Evolutionary conservation across 1,140 invertebrate genomes (phyloP).

Genomic region (Episyrphus balteatus): DNA sequence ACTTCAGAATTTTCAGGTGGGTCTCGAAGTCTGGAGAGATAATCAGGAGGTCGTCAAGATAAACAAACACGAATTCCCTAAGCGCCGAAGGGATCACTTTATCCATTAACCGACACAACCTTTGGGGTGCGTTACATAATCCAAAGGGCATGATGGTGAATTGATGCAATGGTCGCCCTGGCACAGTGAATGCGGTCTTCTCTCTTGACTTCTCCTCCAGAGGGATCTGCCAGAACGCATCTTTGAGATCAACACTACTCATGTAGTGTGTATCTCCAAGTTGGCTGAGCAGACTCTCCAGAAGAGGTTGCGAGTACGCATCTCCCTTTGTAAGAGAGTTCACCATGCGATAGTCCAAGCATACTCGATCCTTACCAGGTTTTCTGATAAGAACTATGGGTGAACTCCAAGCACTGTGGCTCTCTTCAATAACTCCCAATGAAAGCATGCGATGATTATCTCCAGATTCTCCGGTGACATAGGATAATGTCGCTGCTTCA

Average conservation of each 20-base stretch:
- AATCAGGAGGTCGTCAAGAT: constrained; percentile 11
- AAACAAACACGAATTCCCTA: constrained; percentile 9
- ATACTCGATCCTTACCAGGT: no score
- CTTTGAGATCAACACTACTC: constrained; percentile 19
- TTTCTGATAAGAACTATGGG: no score
- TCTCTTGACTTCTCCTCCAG: constrained; percentile 13
- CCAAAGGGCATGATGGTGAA: constrained; percentile 9
- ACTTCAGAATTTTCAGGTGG: neutral
- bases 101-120: constrained; percentile 7
- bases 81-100: constrained; percentile 33
- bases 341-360: neutral
- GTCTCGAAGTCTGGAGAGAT: constrained; percentile 4
- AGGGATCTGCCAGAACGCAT: constrained; percentile 26
- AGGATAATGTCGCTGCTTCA: constrained; percentile 16
- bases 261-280: neutral
- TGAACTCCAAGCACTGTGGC: neutral
- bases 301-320: neutral
- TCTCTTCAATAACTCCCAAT: neutral
- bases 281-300: neutral
- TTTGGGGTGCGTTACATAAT: constrained; percentile 13
- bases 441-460: constrained; percentile 3
- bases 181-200: constrained; percentile 38
- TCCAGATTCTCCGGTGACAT: constrained; percentile 6
- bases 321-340: neutral
- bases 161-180: constrained; percentile 24